These are phyloP conservation scores for Takifugu flavidus DNA, from an alignment of 2,113 vertebrate genomes.

Conservation along the genomic window DNA sequence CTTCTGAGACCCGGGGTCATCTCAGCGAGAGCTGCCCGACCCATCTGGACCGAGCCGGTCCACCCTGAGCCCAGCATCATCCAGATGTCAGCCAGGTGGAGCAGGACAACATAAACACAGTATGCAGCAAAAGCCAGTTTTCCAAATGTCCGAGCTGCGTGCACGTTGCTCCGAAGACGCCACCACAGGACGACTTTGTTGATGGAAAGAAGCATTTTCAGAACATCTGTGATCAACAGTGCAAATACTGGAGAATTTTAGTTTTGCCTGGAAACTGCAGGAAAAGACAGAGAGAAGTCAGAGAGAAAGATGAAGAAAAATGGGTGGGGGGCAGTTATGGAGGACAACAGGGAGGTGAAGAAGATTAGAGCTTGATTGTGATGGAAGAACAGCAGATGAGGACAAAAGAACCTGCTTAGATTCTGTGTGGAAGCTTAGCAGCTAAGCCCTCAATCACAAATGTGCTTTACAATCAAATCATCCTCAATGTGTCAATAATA, in stretches of 20 bases:
- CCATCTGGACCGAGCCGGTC: no score
- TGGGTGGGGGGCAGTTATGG: constrained; percentile 6
- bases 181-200: no score
- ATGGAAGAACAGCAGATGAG: neutral
- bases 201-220: no score
- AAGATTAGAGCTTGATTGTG: neutral
- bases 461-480: constrained; percentile 3
- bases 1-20: no score
- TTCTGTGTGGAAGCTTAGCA: neutral
- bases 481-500: neutral
- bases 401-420: neutral
- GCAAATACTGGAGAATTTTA: constrained; percentile 1
- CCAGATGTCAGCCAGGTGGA: no score
- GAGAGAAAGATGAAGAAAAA: constrained; percentile 14
- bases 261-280: constrained; percentile 64
- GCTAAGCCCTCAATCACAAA: constrained; percentile 36
- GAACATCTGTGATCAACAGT: neutral
- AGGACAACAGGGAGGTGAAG: neutral
- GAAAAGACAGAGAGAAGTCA: constrained; percentile 41
- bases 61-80: no score
- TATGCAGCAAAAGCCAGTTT: no score
- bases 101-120: no score
- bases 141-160: no score
- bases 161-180: no score
- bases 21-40: no score